A percentile compares a stretch with the other conserved stretches of the same genome.
phyloP scores from a whole-genome alignment of 2,888 invertebrate species.

The Thalpophila matura region DNA sequence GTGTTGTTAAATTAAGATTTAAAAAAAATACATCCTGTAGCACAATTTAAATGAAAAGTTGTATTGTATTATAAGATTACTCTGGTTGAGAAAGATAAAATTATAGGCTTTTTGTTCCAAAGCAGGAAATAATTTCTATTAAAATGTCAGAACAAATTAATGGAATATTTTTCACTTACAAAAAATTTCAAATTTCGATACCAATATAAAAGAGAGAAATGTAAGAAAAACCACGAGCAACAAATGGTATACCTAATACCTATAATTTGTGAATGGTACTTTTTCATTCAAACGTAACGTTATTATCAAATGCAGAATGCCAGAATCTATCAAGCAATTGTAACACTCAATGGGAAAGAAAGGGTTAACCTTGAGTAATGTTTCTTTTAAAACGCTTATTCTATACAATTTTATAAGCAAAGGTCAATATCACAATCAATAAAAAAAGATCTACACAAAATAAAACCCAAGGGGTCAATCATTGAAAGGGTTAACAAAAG shows the following conservation, averaged over 20 bases:
- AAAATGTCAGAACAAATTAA: not conserved
- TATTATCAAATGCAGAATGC: conserved; percentile 11
- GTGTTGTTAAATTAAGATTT: conserved; percentile 51
- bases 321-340: not conserved
- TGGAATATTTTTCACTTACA: not conserved
- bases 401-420: conserved; percentile 17
- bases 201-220: not conserved
- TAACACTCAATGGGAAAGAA: not conserved
- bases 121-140: not conserved
- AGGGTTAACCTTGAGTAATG: conserved; percentile 13
- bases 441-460: conserved; percentile 27
- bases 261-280: not conserved
- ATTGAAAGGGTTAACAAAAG: conserved; percentile 78
- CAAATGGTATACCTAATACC: not conserved
- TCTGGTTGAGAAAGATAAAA: not conserved
- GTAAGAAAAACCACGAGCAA: not conserved
- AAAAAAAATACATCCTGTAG: conserved; percentile 39
- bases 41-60: not conserved
- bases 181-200: not conserved
- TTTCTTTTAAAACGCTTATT: conserved; percentile 5
- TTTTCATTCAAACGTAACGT: not conserved
- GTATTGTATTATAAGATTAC: not conserved
- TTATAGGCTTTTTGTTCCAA: not conserved
- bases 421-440: conserved; percentile 59
- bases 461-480: conserved; percentile 66